These are phyloP conservation scores for Cyrtonyx montezumae DNA, from an alignment of 2,113 vertebrate species.

Conservation along the genomic window DNA sequence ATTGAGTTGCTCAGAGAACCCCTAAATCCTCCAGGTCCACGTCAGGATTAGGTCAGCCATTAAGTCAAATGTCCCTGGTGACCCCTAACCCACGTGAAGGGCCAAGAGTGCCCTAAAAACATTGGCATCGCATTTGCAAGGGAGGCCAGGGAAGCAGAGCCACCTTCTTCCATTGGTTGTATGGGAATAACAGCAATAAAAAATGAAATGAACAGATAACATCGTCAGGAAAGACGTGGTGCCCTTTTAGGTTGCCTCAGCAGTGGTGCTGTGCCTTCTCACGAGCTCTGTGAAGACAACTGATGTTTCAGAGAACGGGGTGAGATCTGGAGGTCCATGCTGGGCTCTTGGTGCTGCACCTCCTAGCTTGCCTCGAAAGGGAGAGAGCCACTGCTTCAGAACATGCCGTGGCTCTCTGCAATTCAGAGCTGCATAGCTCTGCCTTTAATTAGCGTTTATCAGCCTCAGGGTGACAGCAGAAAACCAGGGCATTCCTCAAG, in stretches of 20 bases:
- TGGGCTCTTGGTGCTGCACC: background rate
- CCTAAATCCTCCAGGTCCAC: background rate
- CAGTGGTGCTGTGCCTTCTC: background rate
- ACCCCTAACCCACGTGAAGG: background rate
- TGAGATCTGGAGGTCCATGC: background rate
- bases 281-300: background rate
- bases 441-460: background rate
- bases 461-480: background rate
- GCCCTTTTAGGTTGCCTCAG: background rate
- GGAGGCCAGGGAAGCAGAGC: background rate
- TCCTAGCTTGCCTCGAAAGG: background rate
- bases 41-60: background rate
- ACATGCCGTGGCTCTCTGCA: background rate
- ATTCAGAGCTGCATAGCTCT: background rate
- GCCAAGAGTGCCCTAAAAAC: background rate
- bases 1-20: background rate
- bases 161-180: background rate
- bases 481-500: background rate
- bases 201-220: background rate
- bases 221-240: background rate
- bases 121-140: background rate
- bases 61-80: fast-evolving
- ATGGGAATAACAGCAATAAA: fast-evolving
- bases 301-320: background rate
- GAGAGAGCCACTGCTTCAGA: background rate